These are phyloP conservation scores for Camelus bactrianus DNA, from an alignment of 2,113 vertebrate species.

Conservation along the genomic window DNA sequence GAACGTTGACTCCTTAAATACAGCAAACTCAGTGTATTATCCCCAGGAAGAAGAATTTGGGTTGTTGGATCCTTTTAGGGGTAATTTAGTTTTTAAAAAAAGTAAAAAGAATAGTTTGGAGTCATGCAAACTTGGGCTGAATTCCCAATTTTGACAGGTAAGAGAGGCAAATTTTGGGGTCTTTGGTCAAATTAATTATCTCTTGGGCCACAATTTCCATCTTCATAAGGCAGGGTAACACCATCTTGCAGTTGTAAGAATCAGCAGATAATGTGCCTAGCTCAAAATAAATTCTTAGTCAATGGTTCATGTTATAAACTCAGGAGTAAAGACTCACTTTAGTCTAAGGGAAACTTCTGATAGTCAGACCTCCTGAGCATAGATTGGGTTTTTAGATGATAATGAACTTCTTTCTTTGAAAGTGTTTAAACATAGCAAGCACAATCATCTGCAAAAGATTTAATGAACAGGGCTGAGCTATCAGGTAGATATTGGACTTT, in stretches of 20 bases:
- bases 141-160: background rate
- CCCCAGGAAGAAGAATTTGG: background rate
- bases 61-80: background rate
- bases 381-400: background rate
- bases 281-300: background rate
- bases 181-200: background rate
- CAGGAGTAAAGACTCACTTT: background rate
- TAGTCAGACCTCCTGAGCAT: background rate
- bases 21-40: background rate
- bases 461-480: background rate
- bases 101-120: fast-evolving
- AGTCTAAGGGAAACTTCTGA: background rate
- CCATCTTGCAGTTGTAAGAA: background rate
- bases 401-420: background rate
- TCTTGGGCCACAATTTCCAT: background rate
- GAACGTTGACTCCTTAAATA: background rate
- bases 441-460: background rate
- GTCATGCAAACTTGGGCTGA: background rate
- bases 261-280: no score
- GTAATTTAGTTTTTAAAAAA: background rate
- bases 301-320: background rate
- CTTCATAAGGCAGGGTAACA: background rate
- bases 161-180: background rate
- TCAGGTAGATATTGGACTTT: background rate
- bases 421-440: background rate